Percentiles rank a stretch among this genome's conserved stretches.
Evolutionary conservation across 2,113 vertebrate genomes (phyloP).

Genomic region (Percina caprodes): DNA sequence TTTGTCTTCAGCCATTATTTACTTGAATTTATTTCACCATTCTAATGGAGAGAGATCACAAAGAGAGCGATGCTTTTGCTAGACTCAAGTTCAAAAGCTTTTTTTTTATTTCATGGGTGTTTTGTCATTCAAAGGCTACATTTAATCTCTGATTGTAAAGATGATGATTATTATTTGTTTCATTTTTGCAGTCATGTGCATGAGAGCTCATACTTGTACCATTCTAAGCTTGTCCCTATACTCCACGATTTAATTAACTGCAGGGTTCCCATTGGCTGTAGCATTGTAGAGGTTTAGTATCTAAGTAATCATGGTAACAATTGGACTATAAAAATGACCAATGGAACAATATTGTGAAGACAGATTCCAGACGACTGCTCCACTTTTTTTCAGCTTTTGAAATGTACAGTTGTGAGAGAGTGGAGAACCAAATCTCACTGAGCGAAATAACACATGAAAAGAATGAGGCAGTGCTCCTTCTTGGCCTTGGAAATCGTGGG

Average conservation of each 20-base stretch:
- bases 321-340: slow-evolving; percentile 13
- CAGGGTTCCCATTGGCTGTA: slow-evolving; percentile 22
- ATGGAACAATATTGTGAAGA: background rate
- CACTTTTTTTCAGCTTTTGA: background rate
- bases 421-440: background rate
- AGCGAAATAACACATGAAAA: slow-evolving; percentile 1
- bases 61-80: background rate
- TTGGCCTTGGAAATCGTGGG: slow-evolving; percentile 3
- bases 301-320: background rate
- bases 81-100: background rate
- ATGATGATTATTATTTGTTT: background rate
- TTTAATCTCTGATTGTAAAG: background rate
- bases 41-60: slow-evolving; percentile 6
- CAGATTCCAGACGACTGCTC: background rate
- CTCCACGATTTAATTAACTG: background rate
- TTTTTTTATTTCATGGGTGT: background rate
- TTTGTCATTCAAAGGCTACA: background rate
- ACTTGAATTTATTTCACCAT: slow-evolving; percentile 20
- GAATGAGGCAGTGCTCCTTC: background rate
- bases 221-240: background rate
- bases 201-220: slow-evolving; percentile 5
- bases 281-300: background rate
- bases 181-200: background rate
- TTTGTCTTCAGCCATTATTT: slow-evolving; percentile 51
- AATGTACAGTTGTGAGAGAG: background rate